Conservation (phyloP, 2,797 vertebrate genomes). For the Periparus ater region DNA sequence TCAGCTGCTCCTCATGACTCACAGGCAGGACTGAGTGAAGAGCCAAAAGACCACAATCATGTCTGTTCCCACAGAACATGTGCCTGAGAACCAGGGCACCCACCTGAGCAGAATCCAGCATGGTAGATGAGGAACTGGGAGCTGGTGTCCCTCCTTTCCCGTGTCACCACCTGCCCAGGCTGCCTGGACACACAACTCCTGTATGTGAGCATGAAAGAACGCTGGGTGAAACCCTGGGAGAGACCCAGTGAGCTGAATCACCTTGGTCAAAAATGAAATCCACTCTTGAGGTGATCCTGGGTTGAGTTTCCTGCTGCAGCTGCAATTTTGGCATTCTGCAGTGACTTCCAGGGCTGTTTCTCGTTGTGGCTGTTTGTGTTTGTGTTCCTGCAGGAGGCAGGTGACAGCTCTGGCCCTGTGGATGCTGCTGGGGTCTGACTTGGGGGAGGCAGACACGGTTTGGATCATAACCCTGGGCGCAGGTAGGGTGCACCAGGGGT, state of each 20-base stretch:
- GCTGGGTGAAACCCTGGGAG: neutral
- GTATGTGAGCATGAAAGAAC: neutral
- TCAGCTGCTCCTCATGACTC: neutral
- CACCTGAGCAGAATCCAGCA: neutral
- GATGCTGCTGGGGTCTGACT: neutral
- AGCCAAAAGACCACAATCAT: neutral
- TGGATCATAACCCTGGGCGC: neutral
- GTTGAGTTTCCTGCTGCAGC: neutral
- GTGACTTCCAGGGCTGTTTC: neutral
- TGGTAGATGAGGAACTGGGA: neutral
- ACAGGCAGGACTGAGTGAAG: neutral
- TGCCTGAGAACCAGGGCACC: neutral
- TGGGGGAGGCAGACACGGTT: neutral
- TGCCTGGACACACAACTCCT: neutral
- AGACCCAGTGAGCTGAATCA: neutral
- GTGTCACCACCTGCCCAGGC: rapidly evolving
- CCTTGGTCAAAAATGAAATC: neutral
- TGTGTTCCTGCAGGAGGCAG: neutral
- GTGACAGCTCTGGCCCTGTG: neutral
- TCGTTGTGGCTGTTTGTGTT: neutral
- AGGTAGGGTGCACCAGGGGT: neutral
- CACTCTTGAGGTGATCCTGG: neutral
- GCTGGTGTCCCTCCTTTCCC: neutral
- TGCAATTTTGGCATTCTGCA: neutral
- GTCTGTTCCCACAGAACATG: neutral